Base-by-base conservation (phyloP, 92 coral and sea anemone species). In the Anthopleura xanthogrammica region DNA sequence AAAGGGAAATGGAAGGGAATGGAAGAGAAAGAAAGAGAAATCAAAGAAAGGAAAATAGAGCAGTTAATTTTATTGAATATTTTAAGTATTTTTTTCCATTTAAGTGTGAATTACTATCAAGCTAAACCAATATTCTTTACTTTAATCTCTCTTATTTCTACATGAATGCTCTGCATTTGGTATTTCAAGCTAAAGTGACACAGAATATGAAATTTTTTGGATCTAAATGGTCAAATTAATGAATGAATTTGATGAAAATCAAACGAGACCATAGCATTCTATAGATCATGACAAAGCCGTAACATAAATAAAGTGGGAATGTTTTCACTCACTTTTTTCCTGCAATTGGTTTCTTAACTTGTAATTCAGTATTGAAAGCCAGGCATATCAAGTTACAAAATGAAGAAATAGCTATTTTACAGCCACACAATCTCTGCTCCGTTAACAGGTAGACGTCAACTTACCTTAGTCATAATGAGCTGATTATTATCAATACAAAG, bases 401-500 rank as follows among this genome's bases (percentile, higher is more conserved):
- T 14, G 9, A 46, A 54, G 17, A 54, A 54, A 9, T 10, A 54
- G 14, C 3, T 54, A 54, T 7, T 54, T 0, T 11, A 54, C 2
- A 2, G 58, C 58, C 58, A 50, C 54, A 50, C 54, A 50, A 11
- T 50, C 54, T 1, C 36, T 29, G 36, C 1, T 50, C 0, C 54
- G 2, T 50, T 6, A 50, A 50, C 7, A 54, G 16, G 14, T 54
- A 14, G 1, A 8, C 58, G 11, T 46, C 50, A 62, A 76, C 8
- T 70, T 88, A 95, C 98, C 98, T 94, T 97, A 24, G 98, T 90
- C 78, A 83, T 87, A 50, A 97, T 97, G 36, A 97, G 95, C 83
- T 92, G 99, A 86, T 97, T 97, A 72, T 90, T 80, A 52, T 90
- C 93, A 70, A 97, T 48, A 73, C 87, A 56, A 40, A 97, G 81